These are phyloP conservation scores for Helleia helle DNA, from an alignment of 2,888 invertebrate genomes.

Conservation along the genomic window DNA sequence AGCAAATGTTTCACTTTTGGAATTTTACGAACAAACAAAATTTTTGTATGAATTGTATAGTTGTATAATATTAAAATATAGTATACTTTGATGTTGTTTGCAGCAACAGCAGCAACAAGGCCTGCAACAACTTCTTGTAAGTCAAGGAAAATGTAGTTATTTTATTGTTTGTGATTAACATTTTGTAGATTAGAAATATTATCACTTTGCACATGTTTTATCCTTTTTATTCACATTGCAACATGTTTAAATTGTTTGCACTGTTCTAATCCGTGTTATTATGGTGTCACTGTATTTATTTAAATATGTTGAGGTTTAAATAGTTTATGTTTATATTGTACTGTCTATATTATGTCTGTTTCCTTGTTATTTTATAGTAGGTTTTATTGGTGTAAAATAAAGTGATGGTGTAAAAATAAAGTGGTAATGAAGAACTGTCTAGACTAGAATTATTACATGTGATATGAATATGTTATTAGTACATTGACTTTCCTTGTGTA, in stretches of 20 bases:
- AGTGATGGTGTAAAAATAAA: too few relatives aligned
- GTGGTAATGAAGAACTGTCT: too few relatives aligned
- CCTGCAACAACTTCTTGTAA: constrained; percentile 93
- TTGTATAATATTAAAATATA: constrained; percentile 8
- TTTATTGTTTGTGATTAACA: constrained; percentile 34
- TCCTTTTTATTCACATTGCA: background rate
- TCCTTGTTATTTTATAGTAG: too few relatives aligned
- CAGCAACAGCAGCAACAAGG: constrained; percentile 95
- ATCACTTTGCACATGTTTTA: constrained; percentile 11
- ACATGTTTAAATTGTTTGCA: background rate
- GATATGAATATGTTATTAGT: too few relatives aligned
- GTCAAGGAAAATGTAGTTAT: constrained; percentile 64
- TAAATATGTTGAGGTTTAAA: too few relatives aligned
- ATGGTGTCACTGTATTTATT: background rate
- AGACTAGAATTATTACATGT: too few relatives aligned
- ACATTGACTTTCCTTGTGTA: too few relatives aligned
- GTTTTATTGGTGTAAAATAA: too few relatives aligned
- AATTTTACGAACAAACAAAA: too few relatives aligned
- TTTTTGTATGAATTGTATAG: background rate
- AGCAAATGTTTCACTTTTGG: too few relatives aligned
- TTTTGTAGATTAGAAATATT: constrained; percentile 20
- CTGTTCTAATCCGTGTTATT: background rate
- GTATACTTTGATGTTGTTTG: constrained; percentile 52
- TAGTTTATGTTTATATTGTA: too few relatives aligned
- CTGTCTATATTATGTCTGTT: too few relatives aligned